These are phyloP conservation scores for Operophtera brumata DNA, from an alignment of 2,888 invertebrate species.

Conservation along the genomic window DNA sequence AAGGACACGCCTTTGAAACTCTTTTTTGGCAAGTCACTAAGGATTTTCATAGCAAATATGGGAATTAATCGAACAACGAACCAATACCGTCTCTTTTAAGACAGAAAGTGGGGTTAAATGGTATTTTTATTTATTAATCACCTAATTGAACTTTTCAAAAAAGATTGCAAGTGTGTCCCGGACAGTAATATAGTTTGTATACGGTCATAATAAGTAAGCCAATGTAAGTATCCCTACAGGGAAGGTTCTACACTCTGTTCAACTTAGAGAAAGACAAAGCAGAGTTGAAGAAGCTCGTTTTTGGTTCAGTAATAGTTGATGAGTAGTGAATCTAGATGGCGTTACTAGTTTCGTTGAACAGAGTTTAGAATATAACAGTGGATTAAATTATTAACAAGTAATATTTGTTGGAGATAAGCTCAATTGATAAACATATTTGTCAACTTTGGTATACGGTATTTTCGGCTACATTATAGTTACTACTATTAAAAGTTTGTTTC, in stretches of 20 bases:
- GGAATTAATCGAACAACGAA: no score
- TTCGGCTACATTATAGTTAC: conserved; percentile 21
- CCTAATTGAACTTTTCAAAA: no score
- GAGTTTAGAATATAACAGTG: not conserved
- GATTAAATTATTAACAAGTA: not conserved
- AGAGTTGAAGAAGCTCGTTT: not conserved
- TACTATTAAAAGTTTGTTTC: not conserved
- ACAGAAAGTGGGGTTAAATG: no score
- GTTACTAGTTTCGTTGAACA: not conserved
- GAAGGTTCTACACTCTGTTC: not conserved
- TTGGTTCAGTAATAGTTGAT: not conserved
- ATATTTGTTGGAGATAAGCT: conserved; percentile 1
- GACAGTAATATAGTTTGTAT: not conserved
- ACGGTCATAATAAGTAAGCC: not conserved
- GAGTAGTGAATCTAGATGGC: not conserved
- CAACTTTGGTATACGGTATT: conserved; percentile 2
- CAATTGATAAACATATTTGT: not conserved
- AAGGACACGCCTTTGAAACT: no score
- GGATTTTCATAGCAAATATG: no score
- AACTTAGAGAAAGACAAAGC: not conserved
- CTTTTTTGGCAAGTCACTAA: no score
- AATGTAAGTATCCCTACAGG: not conserved
- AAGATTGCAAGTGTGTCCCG: no score
- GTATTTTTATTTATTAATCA: no score
- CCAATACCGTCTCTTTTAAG: no score